These are phyloP conservation scores for Ispidina picta DNA, from an alignment of 2,797 vertebrate species.

Conservation along the genomic window DNA sequence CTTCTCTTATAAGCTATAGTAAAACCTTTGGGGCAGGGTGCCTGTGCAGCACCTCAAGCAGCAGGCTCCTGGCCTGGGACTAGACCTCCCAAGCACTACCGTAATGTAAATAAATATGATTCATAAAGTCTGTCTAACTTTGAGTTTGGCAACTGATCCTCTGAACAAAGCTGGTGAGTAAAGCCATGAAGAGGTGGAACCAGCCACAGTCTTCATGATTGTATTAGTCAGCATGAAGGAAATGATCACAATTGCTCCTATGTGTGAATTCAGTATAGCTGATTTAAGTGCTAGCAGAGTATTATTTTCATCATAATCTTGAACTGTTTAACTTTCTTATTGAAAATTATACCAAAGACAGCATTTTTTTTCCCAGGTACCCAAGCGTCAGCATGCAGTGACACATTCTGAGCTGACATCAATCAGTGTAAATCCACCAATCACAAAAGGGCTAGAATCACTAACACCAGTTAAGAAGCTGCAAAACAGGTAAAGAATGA, in stretches of 20 bases:
- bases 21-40: not conserved
- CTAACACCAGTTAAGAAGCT: not conserved
- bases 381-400: not conserved
- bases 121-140: not conserved
- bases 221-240: not conserved
- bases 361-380: not conserved
- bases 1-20: not conserved
- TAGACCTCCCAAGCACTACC: not conserved
- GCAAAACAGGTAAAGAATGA: not conserved
- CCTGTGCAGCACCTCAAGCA: not conserved
- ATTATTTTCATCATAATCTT: not conserved
- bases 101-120: constrained; percentile 1
- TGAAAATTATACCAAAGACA: not conserved
- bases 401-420: not conserved
- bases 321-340: not conserved
- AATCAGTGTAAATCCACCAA: not conserved
- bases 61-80: accelerated
- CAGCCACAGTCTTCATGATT: not conserved
- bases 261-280: not conserved
- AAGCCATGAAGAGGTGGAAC: constrained; percentile 9
- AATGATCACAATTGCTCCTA: not conserved
- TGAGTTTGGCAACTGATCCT: not conserved
- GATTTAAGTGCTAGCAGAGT: not conserved
- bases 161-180: constrained; percentile 15
- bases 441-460: not conserved